Percentiles rank a stretch among this genome's conserved stretches.
phyloP scores from a whole-genome alignment of 1,140 invertebrate genomes.

The Calliphora vicina region DNA sequence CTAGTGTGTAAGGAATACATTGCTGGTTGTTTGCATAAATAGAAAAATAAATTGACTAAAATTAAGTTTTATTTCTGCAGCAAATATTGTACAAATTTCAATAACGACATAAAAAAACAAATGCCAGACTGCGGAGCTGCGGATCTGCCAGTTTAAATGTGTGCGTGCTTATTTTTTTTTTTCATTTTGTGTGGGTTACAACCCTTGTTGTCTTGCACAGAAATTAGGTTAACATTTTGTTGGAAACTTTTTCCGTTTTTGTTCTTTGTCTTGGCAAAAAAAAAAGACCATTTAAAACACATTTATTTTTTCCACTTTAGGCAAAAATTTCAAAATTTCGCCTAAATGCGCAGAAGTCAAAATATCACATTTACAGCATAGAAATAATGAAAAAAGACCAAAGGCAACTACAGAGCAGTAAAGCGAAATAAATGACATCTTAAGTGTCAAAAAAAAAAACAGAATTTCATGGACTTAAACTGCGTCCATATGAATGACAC shows the following conservation, averaged over 20 bases:
- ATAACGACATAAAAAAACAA: too few species aligned
- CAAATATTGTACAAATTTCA: too few species aligned
- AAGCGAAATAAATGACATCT: constrained; percentile 16
- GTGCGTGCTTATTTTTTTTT: too few species aligned
- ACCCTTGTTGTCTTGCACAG: neutral
- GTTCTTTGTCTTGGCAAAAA: neutral
- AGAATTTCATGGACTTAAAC: constrained; percentile 20
- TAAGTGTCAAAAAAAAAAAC: constrained; percentile 24
- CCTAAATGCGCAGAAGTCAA: constrained; percentile 21
- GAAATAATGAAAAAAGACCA: neutral
- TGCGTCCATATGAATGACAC: neutral
- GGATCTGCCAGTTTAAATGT: too few species aligned
- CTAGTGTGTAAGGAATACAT: too few species aligned
- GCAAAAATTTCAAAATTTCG: neutral
- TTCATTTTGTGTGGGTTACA: neutral
- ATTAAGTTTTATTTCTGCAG: too few species aligned
- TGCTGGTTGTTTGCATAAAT: too few species aligned
- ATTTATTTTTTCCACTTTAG: neutral
- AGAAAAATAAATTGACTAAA: too few species aligned
- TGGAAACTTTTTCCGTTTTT: neutral
- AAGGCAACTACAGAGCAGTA: neutral
- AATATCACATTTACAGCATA: neutral
- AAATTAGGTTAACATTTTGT: neutral
- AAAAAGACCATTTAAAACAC: neutral
- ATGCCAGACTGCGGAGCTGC: too few species aligned